Base-by-base conservation (phyloP, 2,113 vertebrate species). In the Ptychochromis oligacanthus region DNA sequence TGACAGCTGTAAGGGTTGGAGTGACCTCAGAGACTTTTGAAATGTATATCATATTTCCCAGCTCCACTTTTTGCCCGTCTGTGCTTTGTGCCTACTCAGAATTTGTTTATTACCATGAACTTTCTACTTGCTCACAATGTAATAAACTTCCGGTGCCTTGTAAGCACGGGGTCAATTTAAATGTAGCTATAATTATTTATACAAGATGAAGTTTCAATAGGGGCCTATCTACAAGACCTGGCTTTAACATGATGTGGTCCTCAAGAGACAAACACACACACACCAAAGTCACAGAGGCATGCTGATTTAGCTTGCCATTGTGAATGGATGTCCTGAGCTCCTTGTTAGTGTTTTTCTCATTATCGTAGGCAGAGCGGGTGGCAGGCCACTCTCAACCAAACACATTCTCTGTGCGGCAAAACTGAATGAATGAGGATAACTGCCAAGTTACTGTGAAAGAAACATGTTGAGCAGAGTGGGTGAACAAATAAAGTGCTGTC, bases 281-380 rank as follows among this genome's bases (percentile, higher is more conserved):
- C 81, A 58, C 36, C 86, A 92, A 91, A 91, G 88, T 88, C 91
- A 87, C 46, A n/a, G 56, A 91, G 79, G 87, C 87, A 59, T 89
- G 91, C 87, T 40, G 77, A 87, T 91, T 89, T 88, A 89, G 87
- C 88, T 38, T 7, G 24, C 82, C 24, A 61, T 75, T 76, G 74
- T 67, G 84, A 83, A 65, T 22, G 46, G 74, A 55, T 26, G 80
- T 89, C 84, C 75, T 36, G 34, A 75, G 75, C 72, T 54, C 18
- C 81, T 76, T 46, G 59, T 92, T 85, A 64, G 38, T 64, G 6
- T 80, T 17, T 82, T 85, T 62, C 84, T 83, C 72, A 60, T 74
- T 80, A 79, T 62, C 3, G 3, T 75, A 77, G 80, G 77, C 77
- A 67, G 75, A 76, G 85, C 72, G 46, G 77, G 82, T 22, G 52